Base-by-base conservation (phyloP, 2,797 vertebrate species). In the Manis crassicaudata region DNA sequence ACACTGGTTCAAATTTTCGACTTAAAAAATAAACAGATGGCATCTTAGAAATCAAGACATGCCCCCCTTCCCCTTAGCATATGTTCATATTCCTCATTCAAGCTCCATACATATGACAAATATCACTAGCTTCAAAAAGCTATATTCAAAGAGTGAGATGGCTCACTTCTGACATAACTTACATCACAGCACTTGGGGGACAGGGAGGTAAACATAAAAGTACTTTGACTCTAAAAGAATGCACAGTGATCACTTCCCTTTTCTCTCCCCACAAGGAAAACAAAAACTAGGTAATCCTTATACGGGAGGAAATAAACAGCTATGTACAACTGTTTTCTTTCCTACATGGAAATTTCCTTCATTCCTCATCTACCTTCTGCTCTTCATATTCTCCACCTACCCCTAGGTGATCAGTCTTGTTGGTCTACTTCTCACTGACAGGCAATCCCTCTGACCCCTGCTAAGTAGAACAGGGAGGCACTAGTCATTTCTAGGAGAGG, bases 1-100 rank as follows among this genome's bases (percentile, higher is more conserved):
- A n/a, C 52, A 88, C 77, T 95, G 50, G 63, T 96, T 95, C 40
- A 80, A 85, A 86, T 88, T 93, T 90, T 94, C n/a, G 86, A 83
- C 73, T 88, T 37, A 35, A 85, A 43, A 92, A 62, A 79, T 46
- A 46, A 32, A 35, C 27, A 81, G 62, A 52, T 97, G 84, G 40
- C 72, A 72, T 84, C 95, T 93, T 63, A 87, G 70, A 83, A 94
- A 32, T 81, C 79, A 88, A 92, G 35, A 10, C 79, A 21, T 70
- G 50, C 35, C 79, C 77, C 90, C 80, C 68, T 84, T 80, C 63
- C 46, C 62, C 60, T 82, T 50, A 76, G 75, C 77, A 3, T 50
- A 25, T 75, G 29, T 86, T 88, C 58, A 1, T 40, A 12, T 46
- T 29, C 40, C 54, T 32, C 54, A 67, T 27, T 86, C 52, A 80